Evolutionary conservation across 1,140 invertebrate genomes (phyloP), one percentile per base, ranked within the genome.

Genomic region (Nebria ingens): DNA sequence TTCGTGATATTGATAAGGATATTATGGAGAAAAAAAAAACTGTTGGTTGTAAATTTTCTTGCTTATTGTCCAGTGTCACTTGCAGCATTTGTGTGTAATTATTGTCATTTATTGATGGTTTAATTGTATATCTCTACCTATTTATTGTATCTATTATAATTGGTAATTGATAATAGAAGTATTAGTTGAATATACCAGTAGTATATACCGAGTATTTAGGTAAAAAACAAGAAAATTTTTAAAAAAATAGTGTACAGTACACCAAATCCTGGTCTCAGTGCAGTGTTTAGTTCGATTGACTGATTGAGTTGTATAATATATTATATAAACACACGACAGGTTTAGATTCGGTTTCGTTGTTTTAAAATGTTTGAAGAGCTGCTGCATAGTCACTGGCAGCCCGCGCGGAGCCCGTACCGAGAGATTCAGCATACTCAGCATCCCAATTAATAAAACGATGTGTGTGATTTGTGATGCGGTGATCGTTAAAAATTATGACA

Each of bases 61-160:
- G 68, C 68, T 70, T 70, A 68, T 61, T 70, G 68, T 70, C 67
- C 68, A 69, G 68, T 70, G 67, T 70, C 67, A 67, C 62, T 63
- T 67, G 64, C 65, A 61, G 65, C 65, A 68, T 70, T 68, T 70
- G 65, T 70, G 65, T 70, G 65, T 70, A 67, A 67, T 69, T 49
- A 67, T 69, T 69, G 66, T 68, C 63, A 68, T 67, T 69, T 45
- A 45, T 45, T 66, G 65, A 63, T 68, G 65, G 65, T 68, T 45
- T 66, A 68, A 65, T 68, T 68, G 64, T 68, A 63, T 65, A 64
- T 62, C 25, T 66, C 64, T 65, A 66, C 59, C 62, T 68, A 67
- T 65, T 68, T 65, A 66, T 66, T 68, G 66, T 68, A 68, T 64
- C 64, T 64, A 58, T 63, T 60, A 62, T 61, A 63, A 61, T 22